Evolutionary conservation across 2,113 vertebrate species (phyloP).

Genomic region (Paedocypris sp.): DNA sequence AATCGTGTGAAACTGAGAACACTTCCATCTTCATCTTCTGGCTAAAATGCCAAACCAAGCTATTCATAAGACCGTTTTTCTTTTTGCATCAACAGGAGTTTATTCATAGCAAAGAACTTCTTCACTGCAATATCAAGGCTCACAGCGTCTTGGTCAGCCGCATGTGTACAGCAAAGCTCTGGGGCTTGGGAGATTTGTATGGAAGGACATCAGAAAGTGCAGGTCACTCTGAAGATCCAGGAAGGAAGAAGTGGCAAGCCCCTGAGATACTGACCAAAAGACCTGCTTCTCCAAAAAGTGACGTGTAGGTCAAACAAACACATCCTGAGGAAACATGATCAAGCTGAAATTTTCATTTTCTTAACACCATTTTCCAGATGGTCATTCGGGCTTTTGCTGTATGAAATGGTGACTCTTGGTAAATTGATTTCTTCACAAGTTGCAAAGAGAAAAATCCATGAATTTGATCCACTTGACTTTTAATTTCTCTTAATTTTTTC

Average conservation of each 20-base stretch:
- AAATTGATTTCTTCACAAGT: slow-evolving; percentile 32
- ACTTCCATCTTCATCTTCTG: no score
- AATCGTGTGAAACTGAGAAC: no score
- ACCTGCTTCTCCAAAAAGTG: slow-evolving; percentile 59
- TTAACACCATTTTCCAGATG: slow-evolving; percentile 54
- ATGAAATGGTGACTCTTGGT: slow-evolving; percentile 76
- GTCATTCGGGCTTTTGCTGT: slow-evolving; percentile 77
- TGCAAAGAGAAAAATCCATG: background rate
- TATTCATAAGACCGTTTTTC: background rate
- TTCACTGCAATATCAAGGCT: slow-evolving; percentile 81
- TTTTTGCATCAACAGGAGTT: slow-evolving; percentile 59
- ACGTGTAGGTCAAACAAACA: slow-evolving; percentile 63
- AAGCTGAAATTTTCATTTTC: background rate
- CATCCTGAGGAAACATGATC: background rate
- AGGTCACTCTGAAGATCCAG: slow-evolving; percentile 41
- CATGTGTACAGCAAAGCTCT: slow-evolving; percentile 74
- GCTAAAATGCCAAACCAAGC: no score
- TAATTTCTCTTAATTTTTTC: background rate
- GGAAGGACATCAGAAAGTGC: slow-evolving; percentile 46
- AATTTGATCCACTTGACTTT: background rate
- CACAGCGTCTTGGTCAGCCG: slow-evolving; percentile 72
- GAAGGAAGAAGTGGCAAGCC: slow-evolving; percentile 86
- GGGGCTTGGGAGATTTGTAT: slow-evolving; percentile 73
- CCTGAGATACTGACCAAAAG: slow-evolving; percentile 73
- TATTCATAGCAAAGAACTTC: slow-evolving; percentile 72